These are phyloP conservation scores for Gastracanthus pulcherrimus DNA, from an alignment of 2,888 invertebrate species.

Conservation along the genomic window DNA sequence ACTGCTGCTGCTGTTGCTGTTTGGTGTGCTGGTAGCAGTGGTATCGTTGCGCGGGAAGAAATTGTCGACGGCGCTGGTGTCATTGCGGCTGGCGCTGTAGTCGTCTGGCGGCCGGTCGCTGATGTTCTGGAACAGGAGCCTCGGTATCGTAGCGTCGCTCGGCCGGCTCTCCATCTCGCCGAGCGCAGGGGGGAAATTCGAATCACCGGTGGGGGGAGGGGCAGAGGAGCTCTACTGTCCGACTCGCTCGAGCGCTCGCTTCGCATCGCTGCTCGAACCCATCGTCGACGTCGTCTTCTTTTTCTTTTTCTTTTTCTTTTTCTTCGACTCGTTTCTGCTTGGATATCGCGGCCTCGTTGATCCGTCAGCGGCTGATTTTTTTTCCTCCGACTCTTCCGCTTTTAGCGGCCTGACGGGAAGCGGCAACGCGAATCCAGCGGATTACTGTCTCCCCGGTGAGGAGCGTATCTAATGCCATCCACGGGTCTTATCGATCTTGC, in stretches of 20 bases:
- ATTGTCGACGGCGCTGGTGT: background rate
- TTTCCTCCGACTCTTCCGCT: conserved; percentile 17
- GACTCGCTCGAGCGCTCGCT: background rate
- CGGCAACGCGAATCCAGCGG: conserved; percentile 6
- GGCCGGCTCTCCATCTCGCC: conserved; percentile 59
- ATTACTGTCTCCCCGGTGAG: conserved; percentile 42
- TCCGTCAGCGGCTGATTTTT: background rate
- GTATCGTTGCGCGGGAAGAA: background rate
- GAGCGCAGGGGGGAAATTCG: background rate
- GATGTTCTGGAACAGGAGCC: conserved; percentile 57
- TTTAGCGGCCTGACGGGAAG: conserved; percentile 20
- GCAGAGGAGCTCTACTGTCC: conserved; percentile 3
- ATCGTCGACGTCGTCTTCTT: background rate
- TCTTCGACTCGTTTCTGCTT: background rate
- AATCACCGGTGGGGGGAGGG: background rate
- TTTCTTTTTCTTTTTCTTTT: background rate
- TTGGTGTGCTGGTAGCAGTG: too few relatives aligned
- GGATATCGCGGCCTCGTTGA: background rate
- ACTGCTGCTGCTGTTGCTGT: background rate
- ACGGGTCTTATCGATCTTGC: conserved; percentile 38
- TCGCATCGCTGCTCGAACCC: background rate
- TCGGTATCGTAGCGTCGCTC: conserved; percentile 57
- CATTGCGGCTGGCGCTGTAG: background rate
- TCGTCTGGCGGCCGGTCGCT: conserved; percentile 7
- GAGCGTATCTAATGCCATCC: conserved; percentile 40